These are phyloP conservation scores for Pluvianellus socialis DNA, from an alignment of 2,113 vertebrate genomes.

Conservation along the genomic window DNA sequence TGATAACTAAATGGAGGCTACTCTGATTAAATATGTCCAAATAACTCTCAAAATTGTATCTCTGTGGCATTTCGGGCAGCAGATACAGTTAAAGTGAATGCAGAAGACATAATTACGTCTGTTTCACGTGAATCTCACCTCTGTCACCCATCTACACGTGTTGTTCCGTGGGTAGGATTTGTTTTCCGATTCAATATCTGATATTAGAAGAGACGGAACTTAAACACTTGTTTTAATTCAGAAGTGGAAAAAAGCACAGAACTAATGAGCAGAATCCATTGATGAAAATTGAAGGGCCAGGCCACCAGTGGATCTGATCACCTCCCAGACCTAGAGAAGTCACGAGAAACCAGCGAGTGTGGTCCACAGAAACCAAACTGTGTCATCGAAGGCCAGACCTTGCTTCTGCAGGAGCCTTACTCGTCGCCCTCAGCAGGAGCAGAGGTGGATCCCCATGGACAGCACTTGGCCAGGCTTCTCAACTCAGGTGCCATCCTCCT, in stretches of 20 bases:
- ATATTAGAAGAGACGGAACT: neutral
- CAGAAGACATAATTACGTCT: neutral
- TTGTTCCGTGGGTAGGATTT: neutral
- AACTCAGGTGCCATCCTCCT: neutral
- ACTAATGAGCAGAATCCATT: neutral
- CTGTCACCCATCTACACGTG: neutral
- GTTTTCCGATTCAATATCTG: neutral
- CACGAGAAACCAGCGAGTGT: rapidly evolving
- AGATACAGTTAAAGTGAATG: neutral
- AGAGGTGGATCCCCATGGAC: neutral
- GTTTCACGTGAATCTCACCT: neutral
- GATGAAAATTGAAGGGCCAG: neutral
- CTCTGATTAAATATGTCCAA: neutral
- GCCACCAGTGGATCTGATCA: neutral
- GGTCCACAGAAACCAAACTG: neutral
- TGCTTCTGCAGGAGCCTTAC: neutral
- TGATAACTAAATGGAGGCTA: neutral
- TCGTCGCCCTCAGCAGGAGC: neutral
- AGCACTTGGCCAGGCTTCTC: neutral
- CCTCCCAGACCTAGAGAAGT: neutral
- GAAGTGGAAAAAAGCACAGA: neutral
- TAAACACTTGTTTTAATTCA: neutral
- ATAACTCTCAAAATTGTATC: neutral
- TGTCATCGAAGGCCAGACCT: neutral
- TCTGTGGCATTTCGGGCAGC: neutral